Evolutionary conservation across 2,888 invertebrate genomes (phyloP).

Genomic region (Tetropium fuscum): DNA sequence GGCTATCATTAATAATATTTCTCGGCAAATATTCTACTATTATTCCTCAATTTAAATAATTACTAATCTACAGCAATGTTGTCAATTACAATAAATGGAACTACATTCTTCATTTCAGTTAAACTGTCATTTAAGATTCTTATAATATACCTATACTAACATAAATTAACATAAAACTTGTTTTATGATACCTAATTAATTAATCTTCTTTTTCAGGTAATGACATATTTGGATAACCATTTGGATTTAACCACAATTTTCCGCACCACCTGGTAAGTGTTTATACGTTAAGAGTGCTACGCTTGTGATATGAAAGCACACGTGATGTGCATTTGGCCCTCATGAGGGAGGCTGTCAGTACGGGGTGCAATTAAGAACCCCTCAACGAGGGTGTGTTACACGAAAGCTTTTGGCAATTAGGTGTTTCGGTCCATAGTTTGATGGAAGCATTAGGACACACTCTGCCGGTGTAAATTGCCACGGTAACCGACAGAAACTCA

Average conservation of each 20-base stretch:
- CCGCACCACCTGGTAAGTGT: conserved; percentile 35
- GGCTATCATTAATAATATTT: too few species aligned
- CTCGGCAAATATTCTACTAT: too few species aligned
- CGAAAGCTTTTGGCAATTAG: conserved; percentile 65
- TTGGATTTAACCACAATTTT: conserved; percentile 14
- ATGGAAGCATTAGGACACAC: conserved; percentile 59
- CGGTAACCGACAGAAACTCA: conserved; percentile 52
- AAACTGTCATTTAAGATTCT: too few species aligned
- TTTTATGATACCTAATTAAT: background rate
- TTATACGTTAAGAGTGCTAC: conserved; percentile 33
- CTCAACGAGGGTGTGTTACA: conserved; percentile 56
- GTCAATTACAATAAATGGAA: too few species aligned
- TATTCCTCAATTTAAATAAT: too few species aligned
- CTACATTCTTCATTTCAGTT: too few species aligned
- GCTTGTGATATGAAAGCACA: conserved; percentile 40
- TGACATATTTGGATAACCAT: conserved; percentile 24
- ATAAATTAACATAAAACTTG: too few species aligned
- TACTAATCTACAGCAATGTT: too few species aligned
- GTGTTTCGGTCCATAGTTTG: conserved; percentile 59
- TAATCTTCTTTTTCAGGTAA: conserved; percentile 30
- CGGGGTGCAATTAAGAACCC: conserved; percentile 59
- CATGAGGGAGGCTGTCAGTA: conserved; percentile 39
- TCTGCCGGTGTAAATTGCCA: conserved; percentile 58
- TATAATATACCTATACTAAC: too few species aligned
- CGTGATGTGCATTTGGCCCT: conserved; percentile 44